Conservation (phyloP, 2,113 vertebrate species). For the Patagioenas fasciata region DNA sequence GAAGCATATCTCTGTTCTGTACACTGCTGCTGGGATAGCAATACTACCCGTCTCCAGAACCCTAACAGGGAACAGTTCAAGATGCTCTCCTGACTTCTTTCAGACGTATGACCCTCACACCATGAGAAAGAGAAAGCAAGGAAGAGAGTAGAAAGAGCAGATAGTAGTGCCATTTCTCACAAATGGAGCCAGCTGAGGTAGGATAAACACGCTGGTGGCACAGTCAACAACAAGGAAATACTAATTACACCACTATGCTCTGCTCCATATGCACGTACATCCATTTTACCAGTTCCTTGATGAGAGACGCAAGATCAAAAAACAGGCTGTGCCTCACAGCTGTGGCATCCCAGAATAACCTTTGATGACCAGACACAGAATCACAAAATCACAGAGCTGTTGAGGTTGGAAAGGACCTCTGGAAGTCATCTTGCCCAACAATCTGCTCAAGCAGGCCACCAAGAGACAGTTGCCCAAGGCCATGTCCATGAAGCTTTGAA, state of each 20-base stretch:
- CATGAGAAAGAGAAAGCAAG: neutral
- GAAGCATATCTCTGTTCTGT: neutral
- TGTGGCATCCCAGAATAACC: neutral
- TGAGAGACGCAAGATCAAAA: neutral
- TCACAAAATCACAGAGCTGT: neutral
- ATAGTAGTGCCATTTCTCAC: neutral
- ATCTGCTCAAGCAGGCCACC: neutral
- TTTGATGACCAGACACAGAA: neutral
- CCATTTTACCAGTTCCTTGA: neutral
- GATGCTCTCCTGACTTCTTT: neutral
- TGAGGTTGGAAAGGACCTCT: neutral
- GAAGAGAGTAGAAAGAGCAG: neutral
- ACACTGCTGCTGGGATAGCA: neutral
- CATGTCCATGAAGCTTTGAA: neutral
- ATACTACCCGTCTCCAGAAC: neutral
- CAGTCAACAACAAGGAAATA: neutral
- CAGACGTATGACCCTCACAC: neutral
- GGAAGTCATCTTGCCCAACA: neutral
- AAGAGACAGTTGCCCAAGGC: no score
- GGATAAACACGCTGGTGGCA: neutral
- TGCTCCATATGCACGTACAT: neutral
- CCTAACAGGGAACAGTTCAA: neutral
- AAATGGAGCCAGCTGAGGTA: neutral
- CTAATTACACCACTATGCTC: neutral
- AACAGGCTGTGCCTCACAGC: neutral